Percentiles rank a stretch among this genome's conserved stretches.
Conservation (phyloP, 2,113 vertebrate genomes). For the Carassius gibelio region DNA sequence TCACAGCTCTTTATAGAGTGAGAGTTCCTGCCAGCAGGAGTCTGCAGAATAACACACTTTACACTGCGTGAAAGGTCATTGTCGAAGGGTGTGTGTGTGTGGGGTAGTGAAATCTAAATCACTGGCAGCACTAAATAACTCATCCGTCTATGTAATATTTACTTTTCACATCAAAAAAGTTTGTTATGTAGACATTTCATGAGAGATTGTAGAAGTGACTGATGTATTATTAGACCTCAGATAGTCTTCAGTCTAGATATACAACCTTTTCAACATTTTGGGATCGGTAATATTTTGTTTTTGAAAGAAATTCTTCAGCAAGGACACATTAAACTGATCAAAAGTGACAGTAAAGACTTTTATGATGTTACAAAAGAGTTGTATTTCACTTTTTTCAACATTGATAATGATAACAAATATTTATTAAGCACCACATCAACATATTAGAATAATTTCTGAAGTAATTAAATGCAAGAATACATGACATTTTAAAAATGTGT, state of each 20-base stretch:
- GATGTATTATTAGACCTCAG: not conserved
- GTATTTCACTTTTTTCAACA: not conserved
- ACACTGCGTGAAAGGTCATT: conserved; percentile 48
- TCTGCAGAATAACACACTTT: conserved; percentile 46
- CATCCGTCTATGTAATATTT: not conserved
- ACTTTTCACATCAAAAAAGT: not conserved
- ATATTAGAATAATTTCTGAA: not conserved
- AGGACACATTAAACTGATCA: no score
- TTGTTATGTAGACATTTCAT: not conserved
- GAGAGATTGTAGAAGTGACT: not conserved
- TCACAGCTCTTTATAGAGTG: conserved; percentile 22
- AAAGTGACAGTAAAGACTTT: not conserved
- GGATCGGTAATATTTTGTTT: not conserved
- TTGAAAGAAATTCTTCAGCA: not conserved
- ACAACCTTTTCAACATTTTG: not conserved
- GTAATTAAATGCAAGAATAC: not conserved
- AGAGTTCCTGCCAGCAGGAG: conserved; percentile 13
- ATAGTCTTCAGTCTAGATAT: not conserved
- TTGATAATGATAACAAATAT: not conserved
- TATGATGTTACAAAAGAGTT: not conserved
- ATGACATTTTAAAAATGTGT: not conserved
- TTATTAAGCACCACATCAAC: not conserved
- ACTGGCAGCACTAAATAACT: conserved; percentile 11
- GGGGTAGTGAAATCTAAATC: conserved; percentile 48
- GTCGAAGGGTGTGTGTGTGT: not conserved